A percentile compares a stretch with the other conserved stretches of the same genome.
Evolutionary conservation across 2,888 invertebrate genomes (phyloP).

Genomic region (Drosophila borealis): DNA sequence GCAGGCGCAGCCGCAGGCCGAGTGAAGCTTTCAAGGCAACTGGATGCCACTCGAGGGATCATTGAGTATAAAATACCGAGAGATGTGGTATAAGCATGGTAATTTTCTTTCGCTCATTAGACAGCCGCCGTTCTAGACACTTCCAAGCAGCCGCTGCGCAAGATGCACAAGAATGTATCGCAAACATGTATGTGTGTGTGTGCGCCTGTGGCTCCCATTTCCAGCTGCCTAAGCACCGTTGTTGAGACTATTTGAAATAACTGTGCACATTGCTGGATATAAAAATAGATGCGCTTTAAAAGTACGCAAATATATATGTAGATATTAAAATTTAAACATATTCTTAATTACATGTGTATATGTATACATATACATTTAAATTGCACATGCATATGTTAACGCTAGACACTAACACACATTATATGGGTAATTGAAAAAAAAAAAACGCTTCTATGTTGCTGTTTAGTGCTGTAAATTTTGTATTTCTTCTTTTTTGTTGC

Average conservation of each 20-base stretch:
- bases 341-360: background rate
- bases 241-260: slow-evolving; percentile 56
- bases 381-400: background rate
- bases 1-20: slow-evolving; percentile 16
- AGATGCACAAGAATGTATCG: slow-evolving; percentile 31
- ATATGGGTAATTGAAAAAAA: background rate
- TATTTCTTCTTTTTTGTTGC: slow-evolving; percentile 30
- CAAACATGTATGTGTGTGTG: background rate
- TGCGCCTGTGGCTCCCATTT: slow-evolving; percentile 49
- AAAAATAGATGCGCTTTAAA: slow-evolving; percentile 6
- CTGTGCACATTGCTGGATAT: slow-evolving; percentile 26
- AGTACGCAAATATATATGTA: background rate
- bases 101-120: slow-evolving; percentile 32
- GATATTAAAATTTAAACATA: background rate
- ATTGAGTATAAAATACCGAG: slow-evolving; percentile 1
- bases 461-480: slow-evolving; percentile 26
- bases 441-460: slow-evolving; percentile 29
- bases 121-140: slow-evolving; percentile 7
- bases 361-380: background rate
- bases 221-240: slow-evolving; percentile 66
- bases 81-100: slow-evolving; percentile 18
- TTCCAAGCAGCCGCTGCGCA: slow-evolving; percentile 6
- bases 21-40: slow-evolving; percentile 1
- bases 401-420: background rate
- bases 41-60: background rate